A percentile compares a stretch with the other conserved stretches of the same genome.
These are phyloP conservation scores for Aproaerema taeniolella DNA, from an alignment of 2,888 invertebrate species.

Conservation along the genomic window DNA sequence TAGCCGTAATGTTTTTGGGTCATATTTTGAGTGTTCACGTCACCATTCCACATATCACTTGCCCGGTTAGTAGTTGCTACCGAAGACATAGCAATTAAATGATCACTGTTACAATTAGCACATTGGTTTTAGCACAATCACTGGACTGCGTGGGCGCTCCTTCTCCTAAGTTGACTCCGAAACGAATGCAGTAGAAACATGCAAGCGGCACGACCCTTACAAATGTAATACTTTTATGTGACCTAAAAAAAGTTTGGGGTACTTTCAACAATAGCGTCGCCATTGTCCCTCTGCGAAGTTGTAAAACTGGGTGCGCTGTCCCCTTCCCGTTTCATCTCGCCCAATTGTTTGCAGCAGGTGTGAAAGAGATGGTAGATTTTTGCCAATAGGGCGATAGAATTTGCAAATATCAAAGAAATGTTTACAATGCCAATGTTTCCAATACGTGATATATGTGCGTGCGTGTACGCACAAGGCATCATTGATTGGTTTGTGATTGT, in stretches of 20 bases:
- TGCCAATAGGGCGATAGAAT: slow-evolving; percentile 49
- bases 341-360: slow-evolving; percentile 22
- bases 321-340: slow-evolving; percentile 33
- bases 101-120: slow-evolving; percentile 32
- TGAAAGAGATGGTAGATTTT: slow-evolving; percentile 44
- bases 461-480: slow-evolving; percentile 40
- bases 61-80: slow-evolving; percentile 53
- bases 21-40: slow-evolving; percentile 48
- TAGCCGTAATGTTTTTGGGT: slow-evolving; percentile 40
- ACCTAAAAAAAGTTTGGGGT: slow-evolving; percentile 76
- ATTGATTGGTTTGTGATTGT: slow-evolving; percentile 52
- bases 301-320: slow-evolving; percentile 55
- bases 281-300: slow-evolving; percentile 69
- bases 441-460: slow-evolving; percentile 40
- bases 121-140: slow-evolving; percentile 27
- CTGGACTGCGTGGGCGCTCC: slow-evolving; percentile 59
- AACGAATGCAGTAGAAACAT: slow-evolving; percentile 69
- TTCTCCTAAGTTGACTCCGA: slow-evolving; percentile 61
- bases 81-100: slow-evolving; percentile 43
- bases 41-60: slow-evolving; percentile 64
- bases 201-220: slow-evolving; percentile 67
- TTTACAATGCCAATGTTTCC: slow-evolving; percentile 74
- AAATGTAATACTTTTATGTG: slow-evolving; percentile 75
- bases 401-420: slow-evolving; percentile 70
- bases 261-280: slow-evolving; percentile 72